A percentile compares a stretch with the other conserved stretches of the same genome.
phyloP scores from a whole-genome alignment of 2,113 vertebrate genomes.

The Esox niger region DNA sequence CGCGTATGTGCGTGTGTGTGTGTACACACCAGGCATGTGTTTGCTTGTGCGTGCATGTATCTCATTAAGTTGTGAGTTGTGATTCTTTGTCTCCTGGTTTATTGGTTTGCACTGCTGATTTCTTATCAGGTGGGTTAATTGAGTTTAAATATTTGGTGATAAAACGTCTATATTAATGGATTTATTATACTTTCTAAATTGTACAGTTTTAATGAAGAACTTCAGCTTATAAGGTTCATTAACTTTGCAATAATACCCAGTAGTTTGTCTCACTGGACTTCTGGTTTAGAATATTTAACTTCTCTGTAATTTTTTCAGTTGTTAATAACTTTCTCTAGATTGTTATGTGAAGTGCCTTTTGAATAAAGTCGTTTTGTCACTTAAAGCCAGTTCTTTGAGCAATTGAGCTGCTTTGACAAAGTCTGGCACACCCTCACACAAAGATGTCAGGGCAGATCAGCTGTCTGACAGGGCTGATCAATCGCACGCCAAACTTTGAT shows the following conservation, averaged over 20 bases:
- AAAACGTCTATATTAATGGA: not conserved
- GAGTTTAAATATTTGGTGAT: not conserved
- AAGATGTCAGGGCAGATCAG: slow-evolving; percentile 28
- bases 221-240: not conserved
- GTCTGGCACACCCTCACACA: slow-evolving; percentile 6
- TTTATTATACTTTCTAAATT: too few species aligned
- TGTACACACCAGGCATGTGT: too few species aligned
- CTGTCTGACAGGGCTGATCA: slow-evolving; percentile 20
- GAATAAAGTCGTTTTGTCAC: not conserved
- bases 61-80: not conserved
- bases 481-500: slow-evolving; percentile 32
- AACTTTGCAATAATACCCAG: not conserved
- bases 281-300: not conserved
- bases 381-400: slow-evolving; percentile 7
- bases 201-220: too few species aligned
- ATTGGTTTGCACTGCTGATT: not conserved
- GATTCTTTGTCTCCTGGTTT: not conserved
- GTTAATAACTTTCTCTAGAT: too few species aligned
- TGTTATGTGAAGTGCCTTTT: not conserved
- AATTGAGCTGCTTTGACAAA: slow-evolving; percentile 26
- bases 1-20: too few species aligned
- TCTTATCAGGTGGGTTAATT: not conserved
- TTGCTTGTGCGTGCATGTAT: too few species aligned
- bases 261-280: not conserved
- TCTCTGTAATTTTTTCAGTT: too few species aligned